A percentile compares a stretch with the other conserved stretches of the same genome.
Conservation (phyloP, 1,140 invertebrate species). For the Zaprionus kolodkinae region DNA sequence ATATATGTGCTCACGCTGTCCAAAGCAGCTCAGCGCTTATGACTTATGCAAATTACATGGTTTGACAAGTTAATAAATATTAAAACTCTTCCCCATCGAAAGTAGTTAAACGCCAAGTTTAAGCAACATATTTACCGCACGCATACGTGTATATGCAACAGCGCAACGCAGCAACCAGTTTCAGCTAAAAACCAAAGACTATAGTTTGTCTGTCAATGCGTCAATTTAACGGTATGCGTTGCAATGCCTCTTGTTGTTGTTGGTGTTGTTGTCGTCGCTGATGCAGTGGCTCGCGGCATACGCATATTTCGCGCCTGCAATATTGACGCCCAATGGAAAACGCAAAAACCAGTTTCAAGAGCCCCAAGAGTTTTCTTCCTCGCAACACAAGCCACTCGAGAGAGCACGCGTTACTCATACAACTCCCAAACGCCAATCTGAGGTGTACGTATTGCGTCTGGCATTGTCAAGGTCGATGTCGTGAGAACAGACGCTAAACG, state of each 20-base stretch:
- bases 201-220: constrained; percentile 42
- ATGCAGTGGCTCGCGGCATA: constrained; percentile 61
- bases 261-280: constrained; percentile 10
- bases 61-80: constrained; percentile 46
- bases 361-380: constrained; percentile 67
- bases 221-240: constrained; percentile 49
- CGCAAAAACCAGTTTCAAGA: constrained; percentile 57
- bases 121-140: constrained; percentile 4
- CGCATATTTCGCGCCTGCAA: constrained; percentile 73
- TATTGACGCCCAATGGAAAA: constrained; percentile 44
- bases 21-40: not conserved
- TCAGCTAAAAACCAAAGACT: constrained; percentile 45
- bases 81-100: constrained; percentile 52
- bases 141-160: constrained; percentile 20
- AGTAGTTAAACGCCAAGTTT: constrained; percentile 31
- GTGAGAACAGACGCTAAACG: constrained; percentile 54
- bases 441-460: constrained; percentile 31
- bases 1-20: not conserved
- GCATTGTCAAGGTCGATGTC: constrained; percentile 71
- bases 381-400: constrained; percentile 28
- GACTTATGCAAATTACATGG: constrained; percentile 24
- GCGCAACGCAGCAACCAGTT: constrained; percentile 55
- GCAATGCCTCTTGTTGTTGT: no score
- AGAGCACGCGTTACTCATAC: constrained; percentile 29
- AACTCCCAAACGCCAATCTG: constrained; percentile 9